Conservation (phyloP, 2,113 vertebrate genomes). For the Suncus etruscus region DNA sequence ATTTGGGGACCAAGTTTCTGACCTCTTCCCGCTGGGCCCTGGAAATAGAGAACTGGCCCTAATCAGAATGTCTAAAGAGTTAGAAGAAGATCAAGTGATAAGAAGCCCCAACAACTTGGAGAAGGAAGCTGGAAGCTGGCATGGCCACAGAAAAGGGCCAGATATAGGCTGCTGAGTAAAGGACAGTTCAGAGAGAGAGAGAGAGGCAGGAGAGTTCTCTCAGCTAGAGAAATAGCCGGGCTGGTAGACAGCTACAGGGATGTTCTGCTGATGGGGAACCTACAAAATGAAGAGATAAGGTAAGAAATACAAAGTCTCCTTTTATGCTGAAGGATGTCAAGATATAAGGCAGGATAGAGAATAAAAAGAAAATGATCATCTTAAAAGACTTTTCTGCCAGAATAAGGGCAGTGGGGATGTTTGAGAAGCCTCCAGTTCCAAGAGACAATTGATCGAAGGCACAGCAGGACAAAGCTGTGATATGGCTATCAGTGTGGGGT, state of each 20-base stretch:
- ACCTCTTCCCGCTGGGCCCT: neutral
- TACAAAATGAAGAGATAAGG: neutral
- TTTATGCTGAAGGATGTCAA: neutral
- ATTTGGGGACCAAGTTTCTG: neutral
- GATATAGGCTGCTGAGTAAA: neutral
- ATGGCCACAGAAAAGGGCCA: neutral
- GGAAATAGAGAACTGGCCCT: slow-evolving; percentile 2
- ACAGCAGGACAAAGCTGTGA: neutral
- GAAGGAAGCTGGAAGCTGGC: neutral
- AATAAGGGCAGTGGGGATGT: neutral
- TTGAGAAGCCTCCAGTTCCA: neutral
- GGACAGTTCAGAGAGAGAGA: neutral
- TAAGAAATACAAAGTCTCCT: neutral
- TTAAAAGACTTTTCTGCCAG: neutral
- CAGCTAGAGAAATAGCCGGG: too few species aligned
- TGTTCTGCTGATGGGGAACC: neutral
- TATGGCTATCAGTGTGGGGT: neutral
- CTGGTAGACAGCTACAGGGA: neutral
- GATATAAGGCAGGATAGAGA: neutral
- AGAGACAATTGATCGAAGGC: neutral
- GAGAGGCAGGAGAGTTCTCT: neutral
- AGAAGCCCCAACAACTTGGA: neutral
- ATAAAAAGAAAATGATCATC: neutral
- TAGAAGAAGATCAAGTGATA: neutral
- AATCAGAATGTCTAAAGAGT: neutral